Evolutionary conservation across 1,140 invertebrate species (phyloP), one percentile per base, ranked within the genome.

Genomic region (Ooceraea biroi): DNA sequence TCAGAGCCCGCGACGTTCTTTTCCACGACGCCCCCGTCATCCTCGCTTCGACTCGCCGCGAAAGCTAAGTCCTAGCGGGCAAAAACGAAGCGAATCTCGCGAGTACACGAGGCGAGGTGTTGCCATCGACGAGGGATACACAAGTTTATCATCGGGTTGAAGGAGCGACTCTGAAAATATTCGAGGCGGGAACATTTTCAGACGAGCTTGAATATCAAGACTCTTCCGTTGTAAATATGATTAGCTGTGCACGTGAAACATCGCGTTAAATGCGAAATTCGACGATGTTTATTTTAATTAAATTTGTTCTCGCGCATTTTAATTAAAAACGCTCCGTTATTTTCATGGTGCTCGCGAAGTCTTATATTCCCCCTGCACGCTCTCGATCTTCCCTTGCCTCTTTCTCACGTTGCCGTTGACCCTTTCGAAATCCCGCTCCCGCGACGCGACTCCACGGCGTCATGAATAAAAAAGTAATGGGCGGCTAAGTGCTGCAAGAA

Each of bases 381-480:
- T 25, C 22, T 44, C 22, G 48, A 17, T 30, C 48, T 63, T 74
- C 60, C 55, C 27, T 27, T 50, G 8, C 3, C 22, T 5, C 36
- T 25, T 55, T 22, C 58, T 30, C 14, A n/a, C n/a, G n/a, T 36
- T 7, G 2, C 36, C 36, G 36, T 36, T 36, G 36, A 36, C 7
- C 36, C 36, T 36, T 7, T 36, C 36, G 36, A 36, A 7, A n/a
- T n/a, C 7, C 36, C 36, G 36, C 36, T 36, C 3, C 44, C 36
- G 50, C 55, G 50, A 0, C 76, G 65, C 76, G 65, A 80, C 52
- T 36, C 68, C 52, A 12, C 50, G 50, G 41, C 50, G 65, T 80
- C 76, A 57, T 71, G 76, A 80, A 80, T 71, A 71, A 80, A 57
- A 80, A 80, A 58, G 36, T 71, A 80, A 57, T 58, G 14, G 76